Percentiles rank a stretch among this genome's conserved stretches.
These are phyloP conservation scores for Paracyclopina nana DNA, from an alignment of 1,140 invertebrate genomes.

Conservation along the genomic window DNA sequence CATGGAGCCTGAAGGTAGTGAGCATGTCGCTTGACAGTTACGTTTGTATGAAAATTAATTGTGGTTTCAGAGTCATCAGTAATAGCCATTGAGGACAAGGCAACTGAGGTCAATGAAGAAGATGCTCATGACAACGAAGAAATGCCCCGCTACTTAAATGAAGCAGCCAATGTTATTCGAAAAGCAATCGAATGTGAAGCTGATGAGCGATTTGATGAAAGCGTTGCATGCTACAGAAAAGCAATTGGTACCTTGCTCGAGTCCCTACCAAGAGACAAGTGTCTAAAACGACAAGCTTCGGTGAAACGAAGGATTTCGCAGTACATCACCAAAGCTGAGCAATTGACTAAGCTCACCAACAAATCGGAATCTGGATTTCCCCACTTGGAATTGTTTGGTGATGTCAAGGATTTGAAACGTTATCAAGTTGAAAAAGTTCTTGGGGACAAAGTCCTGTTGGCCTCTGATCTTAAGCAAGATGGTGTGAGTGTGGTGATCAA, in stretches of 20 bases:
- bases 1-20: too few relatives aligned
- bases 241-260: background rate
- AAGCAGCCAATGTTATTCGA: background rate
- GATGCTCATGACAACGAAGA: too few relatives aligned
- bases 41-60: too few relatives aligned
- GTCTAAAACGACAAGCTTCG: background rate
- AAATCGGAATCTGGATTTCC: background rate
- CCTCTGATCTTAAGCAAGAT: background rate
- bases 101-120: too few relatives aligned
- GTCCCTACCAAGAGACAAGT: background rate
- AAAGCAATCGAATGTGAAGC: background rate
- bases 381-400: constrained; percentile 12
- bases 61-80: too few relatives aligned
- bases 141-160: background rate
- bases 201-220: background rate
- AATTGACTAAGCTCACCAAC: background rate
- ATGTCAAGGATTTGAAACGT: constrained; percentile 7
- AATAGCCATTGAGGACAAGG: too few relatives aligned
- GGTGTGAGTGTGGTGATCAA: background rate
- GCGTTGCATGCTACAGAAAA: background rate
- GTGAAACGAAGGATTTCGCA: background rate
- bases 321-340: background rate
- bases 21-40: too few relatives aligned
- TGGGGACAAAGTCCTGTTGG: background rate
- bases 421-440: background rate